Conservation (phyloP, 1,140 invertebrate species). For the Procambarus virginalis region DNA sequence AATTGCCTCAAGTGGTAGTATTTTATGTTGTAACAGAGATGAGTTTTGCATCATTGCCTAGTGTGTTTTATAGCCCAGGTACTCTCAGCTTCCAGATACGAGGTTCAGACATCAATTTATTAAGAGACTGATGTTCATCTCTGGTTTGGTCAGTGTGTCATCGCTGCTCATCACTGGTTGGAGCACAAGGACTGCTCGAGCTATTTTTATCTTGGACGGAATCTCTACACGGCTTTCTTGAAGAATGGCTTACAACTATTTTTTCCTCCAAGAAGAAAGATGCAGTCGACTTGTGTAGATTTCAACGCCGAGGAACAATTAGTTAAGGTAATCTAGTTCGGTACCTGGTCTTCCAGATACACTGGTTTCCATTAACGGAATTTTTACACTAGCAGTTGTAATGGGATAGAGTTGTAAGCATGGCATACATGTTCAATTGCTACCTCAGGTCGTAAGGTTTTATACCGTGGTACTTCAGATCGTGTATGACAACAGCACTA, state of each 20-base stretch:
- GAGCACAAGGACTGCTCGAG: background rate
- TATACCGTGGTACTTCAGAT: background rate
- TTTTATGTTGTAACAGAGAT: no score
- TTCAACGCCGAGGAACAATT: background rate
- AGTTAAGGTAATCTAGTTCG: background rate
- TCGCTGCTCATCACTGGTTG: background rate
- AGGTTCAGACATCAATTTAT: background rate
- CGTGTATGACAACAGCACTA: background rate
- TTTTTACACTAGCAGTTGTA: background rate
- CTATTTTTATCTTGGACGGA: no score
- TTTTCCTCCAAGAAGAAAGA: no score
- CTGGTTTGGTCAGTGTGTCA: background rate
- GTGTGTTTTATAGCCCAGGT: background rate
- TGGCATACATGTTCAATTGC: background rate
- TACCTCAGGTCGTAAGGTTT: background rate
- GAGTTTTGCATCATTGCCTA: background rate
- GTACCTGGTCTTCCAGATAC: background rate
- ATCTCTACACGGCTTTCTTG: no score
- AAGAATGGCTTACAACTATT: no score
- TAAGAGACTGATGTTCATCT: background rate
- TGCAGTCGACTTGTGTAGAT: no score
- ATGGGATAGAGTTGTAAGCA: background rate
- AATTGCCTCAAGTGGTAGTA: no score
- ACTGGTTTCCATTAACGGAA: background rate
- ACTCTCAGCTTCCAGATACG: background rate